Evolutionary conservation across 2,113 vertebrate genomes (phyloP), one percentile per base, ranked within the genome.

Genomic region (Seriola quinqueradiata): DNA sequence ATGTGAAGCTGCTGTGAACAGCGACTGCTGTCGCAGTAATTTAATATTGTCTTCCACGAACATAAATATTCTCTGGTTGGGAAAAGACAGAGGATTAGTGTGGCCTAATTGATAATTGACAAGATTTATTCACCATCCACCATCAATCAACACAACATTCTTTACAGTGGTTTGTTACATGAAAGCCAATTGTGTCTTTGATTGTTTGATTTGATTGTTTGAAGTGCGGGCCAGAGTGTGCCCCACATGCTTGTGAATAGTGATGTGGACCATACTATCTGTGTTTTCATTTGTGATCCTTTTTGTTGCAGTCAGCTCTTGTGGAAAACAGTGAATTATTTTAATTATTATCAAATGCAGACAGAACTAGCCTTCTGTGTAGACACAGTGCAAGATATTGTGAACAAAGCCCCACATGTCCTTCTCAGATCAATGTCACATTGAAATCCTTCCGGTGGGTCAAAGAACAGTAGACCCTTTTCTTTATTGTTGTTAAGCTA

Each of bases 71-170:
- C 58, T 70, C 59, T 61, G 68, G 44, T 77, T 77, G 77, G 70
- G 72, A 58, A 77, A 77, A 87, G 82, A 86, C 83, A 69, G 74
- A 85, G 60, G 87, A 90, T 90, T 84, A 86, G 76, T 63, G 42
- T 11, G 38, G 65, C 48, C 74, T 90, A 89, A 91, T 87, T 93
- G 87, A 93, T 90, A 88, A 89, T 77, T 84, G 81, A 80, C 89
- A 86, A 81, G 87, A 92, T 90, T 79, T 88, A 89, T 90, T 87
- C 60, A 57, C 70, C 19, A 52, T 82, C 50, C 68, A 48, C 70
- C 79, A 85, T 90, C 77, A 84, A 89, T 90, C 91, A 89, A 61
- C 13, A 2, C 85, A 46, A 71, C 76, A 59, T 78, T 75, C 16
- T 70, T 6, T 85, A 34, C 59, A 90, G 84, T 64, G 82, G 67